Conservation (phyloP, 1,140 invertebrate genomes). For the Danaus melanippus region DNA sequence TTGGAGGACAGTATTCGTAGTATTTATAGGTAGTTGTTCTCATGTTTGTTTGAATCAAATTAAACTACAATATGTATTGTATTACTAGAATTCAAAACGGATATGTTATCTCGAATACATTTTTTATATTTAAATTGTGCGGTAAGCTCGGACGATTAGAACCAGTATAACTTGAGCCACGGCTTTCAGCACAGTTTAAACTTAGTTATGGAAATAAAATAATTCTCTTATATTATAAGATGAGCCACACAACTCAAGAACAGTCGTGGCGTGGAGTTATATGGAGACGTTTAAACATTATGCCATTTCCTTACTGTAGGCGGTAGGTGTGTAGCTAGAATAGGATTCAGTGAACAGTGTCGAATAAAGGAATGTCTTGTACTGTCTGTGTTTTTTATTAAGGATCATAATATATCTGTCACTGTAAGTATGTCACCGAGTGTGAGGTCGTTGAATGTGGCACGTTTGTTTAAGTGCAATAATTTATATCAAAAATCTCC, state of each 20-base stretch:
- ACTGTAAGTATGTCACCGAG: too few relatives aligned
- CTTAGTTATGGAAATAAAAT: slow-evolving; percentile 11
- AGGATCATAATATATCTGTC: slow-evolving; percentile 16
- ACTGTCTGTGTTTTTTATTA: slow-evolving; percentile 12
- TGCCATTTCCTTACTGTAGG: slow-evolving; percentile 34
- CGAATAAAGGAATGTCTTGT: too few relatives aligned
- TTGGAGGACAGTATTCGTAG: too few relatives aligned
- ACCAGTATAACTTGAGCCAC: not conserved
- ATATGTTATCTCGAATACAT: slow-evolving; percentile 13
- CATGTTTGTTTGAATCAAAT: slow-evolving; percentile 53
- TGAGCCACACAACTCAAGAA: slow-evolving; percentile 16
- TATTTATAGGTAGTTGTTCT: slow-evolving; percentile 33
- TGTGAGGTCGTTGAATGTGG: slow-evolving; percentile 10
- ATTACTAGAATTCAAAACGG: slow-evolving; percentile 2
- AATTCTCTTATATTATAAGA: slow-evolving; percentile 13
- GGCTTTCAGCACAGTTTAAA: slow-evolving; percentile 20
- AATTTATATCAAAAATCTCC: slow-evolving; percentile 37
- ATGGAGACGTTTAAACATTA: slow-evolving; percentile 27
- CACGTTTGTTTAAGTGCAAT: slow-evolving; percentile 39
- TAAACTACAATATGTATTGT: slow-evolving; percentile 49
- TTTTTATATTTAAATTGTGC: slow-evolving; percentile 15
- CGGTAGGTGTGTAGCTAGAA: slow-evolving; percentile 6
- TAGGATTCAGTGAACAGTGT: slow-evolving; percentile 8
- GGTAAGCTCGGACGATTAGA: slow-evolving; percentile 6
- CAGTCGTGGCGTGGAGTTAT: slow-evolving; percentile 13